Base-by-base conservation (phyloP, 2,113 vertebrate genomes). In the Amia ocellicauda region DNA sequence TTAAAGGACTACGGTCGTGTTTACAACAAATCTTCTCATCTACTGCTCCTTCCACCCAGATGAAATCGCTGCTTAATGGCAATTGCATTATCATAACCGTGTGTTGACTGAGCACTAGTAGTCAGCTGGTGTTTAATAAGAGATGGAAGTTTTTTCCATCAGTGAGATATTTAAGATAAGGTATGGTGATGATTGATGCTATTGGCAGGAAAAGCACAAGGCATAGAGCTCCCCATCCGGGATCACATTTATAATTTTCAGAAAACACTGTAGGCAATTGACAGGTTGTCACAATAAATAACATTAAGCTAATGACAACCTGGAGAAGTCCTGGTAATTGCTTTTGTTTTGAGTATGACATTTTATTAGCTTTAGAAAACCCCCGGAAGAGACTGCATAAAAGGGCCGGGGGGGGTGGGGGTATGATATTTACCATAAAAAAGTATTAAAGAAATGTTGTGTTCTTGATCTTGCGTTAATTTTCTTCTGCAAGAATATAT, bases 271-370 rank as follows among this genome's bases (percentile, higher is more conserved):
- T 22, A 54, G 51, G 51, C 51, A 54, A 14, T 22, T 54, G 51
- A 54, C 51, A 24, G 51, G 24, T 24, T 54, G 51, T 54, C 51
- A 54, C 51, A 54, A 54, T 54, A 54, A 54, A 54, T 54, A 54
- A 54, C 51, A 54, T 54, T 54, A 54, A 27, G 51, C 51, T 54
- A 54, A 54, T 54, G 51, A 54, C 51, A 54, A 22, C 51, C 24
- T 54, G 51, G 22, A 54, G 51, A 54, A 24, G 51, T 10, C 1
- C 22, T 54, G 51, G 51, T 54, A 54, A 54, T 54, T 54, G 51
- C 51, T 53, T 53, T 53, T 53, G 51, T 53, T 53, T 53, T 53
- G 51, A 19, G 51, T 54, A 22, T 23, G 22, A 54, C 51, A 22
- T 22, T 54, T 54, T 54, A 54, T 54, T 54, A 54, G 24, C n/a